These are phyloP conservation scores for Amphiduros pacificus DNA, from an alignment of 2,888 invertebrate species.

Conservation along the genomic window DNA sequence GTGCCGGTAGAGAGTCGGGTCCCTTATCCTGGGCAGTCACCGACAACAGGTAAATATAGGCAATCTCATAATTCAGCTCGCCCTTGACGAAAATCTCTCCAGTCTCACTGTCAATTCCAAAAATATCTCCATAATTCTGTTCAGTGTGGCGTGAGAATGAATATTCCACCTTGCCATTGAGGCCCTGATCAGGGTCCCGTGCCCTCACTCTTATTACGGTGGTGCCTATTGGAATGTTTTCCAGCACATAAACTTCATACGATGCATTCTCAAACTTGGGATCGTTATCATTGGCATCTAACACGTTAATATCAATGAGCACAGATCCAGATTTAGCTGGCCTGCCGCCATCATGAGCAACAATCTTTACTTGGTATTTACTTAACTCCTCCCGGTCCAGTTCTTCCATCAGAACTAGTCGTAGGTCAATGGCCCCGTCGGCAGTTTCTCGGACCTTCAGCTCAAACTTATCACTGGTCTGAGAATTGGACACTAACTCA, in stretches of 20 bases:
- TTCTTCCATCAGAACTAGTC: conserved; percentile 16
- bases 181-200: conserved; percentile 34
- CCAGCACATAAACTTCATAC: conserved; percentile 17
- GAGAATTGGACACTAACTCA: conserved; percentile 3
- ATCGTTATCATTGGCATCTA: conserved; percentile 30
- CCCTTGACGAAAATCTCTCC: conserved; percentile 21
- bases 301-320: conserved; percentile 24
- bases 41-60: conserved; percentile 18
- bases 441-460: conserved; percentile 11
- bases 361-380: conserved; percentile 71
- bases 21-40: conserved; percentile 27
- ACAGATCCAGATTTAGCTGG: conserved; percentile 27
- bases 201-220: conserved; percentile 33
- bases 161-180: conserved; percentile 34
- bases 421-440: conserved; percentile 16
- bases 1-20: conserved; percentile 72
- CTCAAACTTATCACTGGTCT: conserved; percentile 5
- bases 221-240: conserved; percentile 8
- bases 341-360: conserved; percentile 62
- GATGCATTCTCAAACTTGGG: conserved; percentile 24
- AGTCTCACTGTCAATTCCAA: conserved; percentile 15
- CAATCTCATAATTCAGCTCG: conserved; percentile 24
- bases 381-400: conserved; percentile 17
- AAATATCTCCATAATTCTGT: conserved; percentile 18
- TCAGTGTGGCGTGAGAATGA: conserved; percentile 17